These are phyloP conservation scores for Pseudomugil tenellus DNA, from an alignment of 2,797 vertebrate species.

Conservation along the genomic window DNA sequence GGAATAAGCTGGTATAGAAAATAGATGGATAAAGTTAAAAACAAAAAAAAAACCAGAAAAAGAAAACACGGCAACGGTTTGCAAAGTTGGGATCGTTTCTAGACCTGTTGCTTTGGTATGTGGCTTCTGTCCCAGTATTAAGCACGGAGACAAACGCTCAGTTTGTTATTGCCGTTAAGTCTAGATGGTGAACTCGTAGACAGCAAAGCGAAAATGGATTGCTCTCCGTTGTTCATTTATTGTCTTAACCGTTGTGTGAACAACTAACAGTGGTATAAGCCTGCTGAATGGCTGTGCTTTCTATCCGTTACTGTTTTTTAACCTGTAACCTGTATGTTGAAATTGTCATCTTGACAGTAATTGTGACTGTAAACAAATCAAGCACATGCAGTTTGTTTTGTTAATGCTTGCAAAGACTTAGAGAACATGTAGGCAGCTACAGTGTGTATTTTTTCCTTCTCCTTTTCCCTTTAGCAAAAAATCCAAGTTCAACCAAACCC, in stretches of 20 bases:
- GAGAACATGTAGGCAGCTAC: not conserved
- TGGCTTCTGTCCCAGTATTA: not conserved
- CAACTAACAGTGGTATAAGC: not conserved
- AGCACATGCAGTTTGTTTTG: not conserved
- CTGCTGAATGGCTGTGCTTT: not conserved
- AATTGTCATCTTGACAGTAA: not conserved
- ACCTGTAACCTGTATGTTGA: not conserved
- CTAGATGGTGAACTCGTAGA: not conserved
- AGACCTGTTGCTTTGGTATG: not conserved
- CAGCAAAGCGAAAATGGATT: not conserved
- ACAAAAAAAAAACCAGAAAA: too few species aligned
- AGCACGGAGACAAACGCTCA: not conserved
- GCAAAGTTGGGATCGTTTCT: not conserved
- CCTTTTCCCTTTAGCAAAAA: not conserved
- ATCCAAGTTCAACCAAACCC: not conserved
- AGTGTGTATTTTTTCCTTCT: not conserved
- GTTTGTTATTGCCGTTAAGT: not conserved
- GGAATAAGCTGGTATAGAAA: too few species aligned
- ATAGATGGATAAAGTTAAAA: too few species aligned
- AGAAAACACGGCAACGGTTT: too few species aligned
- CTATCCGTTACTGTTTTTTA: not conserved
- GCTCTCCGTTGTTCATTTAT: not conserved
- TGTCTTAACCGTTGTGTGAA: not conserved
- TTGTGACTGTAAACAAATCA: not conserved
- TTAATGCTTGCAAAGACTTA: not conserved